Evolutionary conservation across 1,140 invertebrate genomes (phyloP).

Genomic region (Lutraria rhynchaena): DNA sequence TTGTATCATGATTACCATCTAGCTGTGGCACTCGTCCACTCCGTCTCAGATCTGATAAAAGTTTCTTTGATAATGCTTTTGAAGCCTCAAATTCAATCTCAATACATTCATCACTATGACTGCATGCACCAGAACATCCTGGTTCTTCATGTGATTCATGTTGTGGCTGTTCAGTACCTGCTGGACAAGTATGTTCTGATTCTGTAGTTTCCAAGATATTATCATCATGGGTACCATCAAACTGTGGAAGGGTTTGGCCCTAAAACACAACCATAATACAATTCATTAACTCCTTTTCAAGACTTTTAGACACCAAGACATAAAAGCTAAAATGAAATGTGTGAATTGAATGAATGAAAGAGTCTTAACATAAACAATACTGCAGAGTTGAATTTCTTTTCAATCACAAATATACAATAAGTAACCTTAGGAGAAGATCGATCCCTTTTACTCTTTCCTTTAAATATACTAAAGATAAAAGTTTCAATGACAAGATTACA

Average conservation of each 20-base stretch:
- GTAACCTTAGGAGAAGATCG: too few relatives aligned
- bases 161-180: background rate
- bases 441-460: too few relatives aligned
- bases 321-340: too few relatives aligned
- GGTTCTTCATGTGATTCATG: background rate
- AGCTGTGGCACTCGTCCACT: constrained; percentile 82
- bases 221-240: constrained; percentile 89
- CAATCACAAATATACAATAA: too few relatives aligned
- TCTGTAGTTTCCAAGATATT: background rate
- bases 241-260: constrained; percentile 78
- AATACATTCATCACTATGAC: constrained; percentile 1
- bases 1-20: constrained; percentile 89
- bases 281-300: too few relatives aligned
- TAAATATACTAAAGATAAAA: too few relatives aligned
- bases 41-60: constrained; percentile 18
- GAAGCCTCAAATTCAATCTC: constrained; percentile 43
- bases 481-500: too few relatives aligned
- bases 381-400: too few relatives aligned
- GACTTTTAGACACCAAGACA: too few relatives aligned
- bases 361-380: too few relatives aligned
- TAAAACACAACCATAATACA: background rate
- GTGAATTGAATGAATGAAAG: too few relatives aligned
- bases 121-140: constrained; percentile 3
- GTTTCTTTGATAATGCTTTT: constrained; percentile 16
- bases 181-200: background rate